Evolutionary conservation across 2,113 vertebrate species (phyloP).

Genomic region (Dicaeum eximium): DNA sequence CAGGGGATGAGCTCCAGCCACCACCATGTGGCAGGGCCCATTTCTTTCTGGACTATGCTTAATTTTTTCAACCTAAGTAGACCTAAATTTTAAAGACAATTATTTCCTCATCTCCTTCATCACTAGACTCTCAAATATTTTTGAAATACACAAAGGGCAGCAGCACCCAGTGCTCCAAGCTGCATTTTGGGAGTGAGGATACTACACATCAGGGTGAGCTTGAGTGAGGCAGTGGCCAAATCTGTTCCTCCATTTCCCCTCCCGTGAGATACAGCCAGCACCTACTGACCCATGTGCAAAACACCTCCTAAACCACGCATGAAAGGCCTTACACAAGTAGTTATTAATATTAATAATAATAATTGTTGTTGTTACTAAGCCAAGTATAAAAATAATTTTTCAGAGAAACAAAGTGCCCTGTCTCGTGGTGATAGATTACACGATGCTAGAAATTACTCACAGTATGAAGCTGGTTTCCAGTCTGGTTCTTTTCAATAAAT

Average conservation of each 20-base stretch:
- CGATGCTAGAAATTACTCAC: conserved; percentile 60
- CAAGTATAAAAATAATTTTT: conserved; percentile 63
- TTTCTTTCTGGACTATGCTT: background rate
- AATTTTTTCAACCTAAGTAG: background rate
- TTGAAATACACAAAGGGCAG: background rate
- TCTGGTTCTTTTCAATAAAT: conserved; percentile 65
- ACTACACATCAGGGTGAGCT: background rate
- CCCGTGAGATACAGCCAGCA: background rate
- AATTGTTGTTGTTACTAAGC: conserved; percentile 61
- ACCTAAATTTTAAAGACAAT: background rate
- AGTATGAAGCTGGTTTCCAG: conserved; percentile 59
- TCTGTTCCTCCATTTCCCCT: background rate
- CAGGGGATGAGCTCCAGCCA: background rate
- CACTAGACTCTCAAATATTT: background rate
- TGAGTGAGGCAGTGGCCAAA: background rate
- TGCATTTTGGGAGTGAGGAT: background rate
- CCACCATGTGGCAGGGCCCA: background rate
- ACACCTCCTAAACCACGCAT: background rate
- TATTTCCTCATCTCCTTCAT: background rate
- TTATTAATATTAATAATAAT: conserved; percentile 69
- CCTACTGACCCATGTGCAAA: background rate
- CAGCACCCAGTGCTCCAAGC: background rate
- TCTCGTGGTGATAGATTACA: conserved; percentile 53
- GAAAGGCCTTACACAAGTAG: conserved; percentile 15
- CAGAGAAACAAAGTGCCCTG: conserved; percentile 61